These are phyloP conservation scores for Rhingia campestris DNA, from an alignment of 2,888 invertebrate genomes.

Conservation along the genomic window DNA sequence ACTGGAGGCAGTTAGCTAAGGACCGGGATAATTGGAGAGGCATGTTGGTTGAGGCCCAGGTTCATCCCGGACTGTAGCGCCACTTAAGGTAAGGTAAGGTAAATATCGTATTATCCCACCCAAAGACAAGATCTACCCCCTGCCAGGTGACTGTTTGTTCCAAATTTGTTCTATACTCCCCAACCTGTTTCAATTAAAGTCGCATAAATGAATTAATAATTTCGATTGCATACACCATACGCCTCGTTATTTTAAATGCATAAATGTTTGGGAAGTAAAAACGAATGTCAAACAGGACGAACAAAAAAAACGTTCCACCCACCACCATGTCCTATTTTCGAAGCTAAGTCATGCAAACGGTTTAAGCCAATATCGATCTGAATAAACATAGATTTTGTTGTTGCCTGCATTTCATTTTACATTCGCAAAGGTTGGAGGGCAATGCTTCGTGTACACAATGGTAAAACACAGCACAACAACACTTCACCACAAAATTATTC, in stretches of 20 bases:
- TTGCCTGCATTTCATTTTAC: not conserved
- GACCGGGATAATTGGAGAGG: no score
- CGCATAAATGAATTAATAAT: constrained; percentile 63
- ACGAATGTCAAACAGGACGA: constrained; percentile 38
- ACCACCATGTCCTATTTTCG: constrained; percentile 25
- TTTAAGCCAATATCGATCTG: constrained; percentile 40
- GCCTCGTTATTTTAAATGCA: constrained; percentile 22
- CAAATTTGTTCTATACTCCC: not conserved
- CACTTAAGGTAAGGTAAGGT: no score
- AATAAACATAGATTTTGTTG: constrained; percentile 16
- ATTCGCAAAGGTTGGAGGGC: not conserved
- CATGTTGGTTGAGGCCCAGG: no score
- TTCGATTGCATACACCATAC: not conserved
- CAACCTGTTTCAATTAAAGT: constrained; percentile 54
- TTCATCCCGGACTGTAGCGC: no score
- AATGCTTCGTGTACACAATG: constrained; percentile 17
- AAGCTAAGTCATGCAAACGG: constrained; percentile 46
- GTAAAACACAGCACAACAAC: constrained; percentile 1
- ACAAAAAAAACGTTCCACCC: constrained; percentile 23
- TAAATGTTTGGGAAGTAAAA: constrained; percentile 30
- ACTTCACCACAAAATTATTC: not conserved
- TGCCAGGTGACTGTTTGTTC: constrained; percentile 25
- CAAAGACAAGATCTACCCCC: no score
- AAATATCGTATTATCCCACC: no score
- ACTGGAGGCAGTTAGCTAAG: no score